Conservation (phyloP, 2,797 vertebrate species). For the Gila robusta region DNA sequence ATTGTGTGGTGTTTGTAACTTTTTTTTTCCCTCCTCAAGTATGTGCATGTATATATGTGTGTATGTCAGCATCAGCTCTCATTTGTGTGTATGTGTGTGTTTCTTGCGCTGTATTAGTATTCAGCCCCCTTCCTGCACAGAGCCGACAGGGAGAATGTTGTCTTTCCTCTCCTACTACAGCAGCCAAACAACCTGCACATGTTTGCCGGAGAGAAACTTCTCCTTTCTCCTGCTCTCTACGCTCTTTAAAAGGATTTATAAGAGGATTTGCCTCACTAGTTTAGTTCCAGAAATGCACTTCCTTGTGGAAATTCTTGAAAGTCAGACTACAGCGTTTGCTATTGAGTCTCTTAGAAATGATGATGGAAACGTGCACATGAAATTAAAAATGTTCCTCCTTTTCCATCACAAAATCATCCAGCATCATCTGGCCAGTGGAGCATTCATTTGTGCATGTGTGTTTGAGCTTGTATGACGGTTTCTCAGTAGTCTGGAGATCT, state of each 20-base stretch:
- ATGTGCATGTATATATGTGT: constrained; percentile 12
- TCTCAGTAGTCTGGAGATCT: constrained; percentile 69
- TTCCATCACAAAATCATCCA: constrained; percentile 40
- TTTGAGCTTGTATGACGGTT: constrained; percentile 38
- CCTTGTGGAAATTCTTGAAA: constrained; percentile 84
- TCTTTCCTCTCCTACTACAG: constrained; percentile 78
- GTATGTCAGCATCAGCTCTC: background rate
- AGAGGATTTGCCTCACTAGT: constrained; percentile 83
- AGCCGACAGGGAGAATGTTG: constrained; percentile 73
- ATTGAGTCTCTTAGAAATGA: constrained; percentile 44
- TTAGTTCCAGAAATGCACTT: constrained; percentile 83
- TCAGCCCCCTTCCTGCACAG: constrained; percentile 66
- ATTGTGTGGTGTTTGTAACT: background rate
- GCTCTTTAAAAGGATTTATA: constrained; percentile 82
- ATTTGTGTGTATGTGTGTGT: constrained; percentile 13
- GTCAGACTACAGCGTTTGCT: constrained; percentile 74
- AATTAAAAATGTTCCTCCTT: constrained; percentile 37
- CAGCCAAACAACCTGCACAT: constrained; percentile 79
- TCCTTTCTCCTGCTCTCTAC: constrained; percentile 73
- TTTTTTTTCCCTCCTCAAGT: background rate
- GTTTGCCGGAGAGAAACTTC: constrained; percentile 80
- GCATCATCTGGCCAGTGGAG: constrained; percentile 13
- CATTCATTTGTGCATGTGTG: constrained; percentile 35
- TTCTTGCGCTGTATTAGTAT: constrained; percentile 68
- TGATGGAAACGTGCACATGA: constrained; percentile 67